A percentile compares a stretch with the other conserved stretches of the same genome.
These are phyloP conservation scores for Oligia latruncula DNA, from an alignment of 2,888 invertebrate genomes.

Conservation along the genomic window DNA sequence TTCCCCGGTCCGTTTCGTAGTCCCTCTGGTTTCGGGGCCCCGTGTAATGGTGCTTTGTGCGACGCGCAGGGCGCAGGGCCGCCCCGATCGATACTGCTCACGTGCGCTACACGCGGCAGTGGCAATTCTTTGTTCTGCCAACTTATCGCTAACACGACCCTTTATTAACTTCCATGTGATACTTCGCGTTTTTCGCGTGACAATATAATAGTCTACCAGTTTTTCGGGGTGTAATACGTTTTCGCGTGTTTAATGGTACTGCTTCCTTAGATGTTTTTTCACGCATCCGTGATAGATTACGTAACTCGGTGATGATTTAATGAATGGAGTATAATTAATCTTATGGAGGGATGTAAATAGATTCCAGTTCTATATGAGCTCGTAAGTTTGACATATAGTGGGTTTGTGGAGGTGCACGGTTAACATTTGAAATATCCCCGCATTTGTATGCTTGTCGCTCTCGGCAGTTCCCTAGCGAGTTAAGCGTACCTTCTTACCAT, in stretches of 20 bases:
- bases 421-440: slow-evolving; percentile 49
- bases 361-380: slow-evolving; percentile 30
- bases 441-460: slow-evolving; percentile 60
- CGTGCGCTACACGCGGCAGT: slow-evolving; percentile 71
- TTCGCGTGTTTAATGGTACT: slow-evolving; percentile 55
- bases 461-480: slow-evolving; percentile 47
- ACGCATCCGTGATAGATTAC: slow-evolving; percentile 43
- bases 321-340: slow-evolving; percentile 46
- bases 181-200: slow-evolving; percentile 67
- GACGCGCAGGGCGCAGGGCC: slow-evolving; percentile 73
- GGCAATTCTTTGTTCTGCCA: slow-evolving; percentile 75
- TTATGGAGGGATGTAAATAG: slow-evolving; percentile 34
- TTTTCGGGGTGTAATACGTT: slow-evolving; percentile 59
- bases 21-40: slow-evolving; percentile 56
- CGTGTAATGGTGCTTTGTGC: slow-evolving; percentile 69
- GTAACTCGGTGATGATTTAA: slow-evolving; percentile 32
- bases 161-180: slow-evolving; percentile 71
- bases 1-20: slow-evolving; percentile 14
- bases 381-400: slow-evolving; percentile 49
- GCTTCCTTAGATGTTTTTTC: slow-evolving; percentile 47
- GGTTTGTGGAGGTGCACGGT: slow-evolving; percentile 42
- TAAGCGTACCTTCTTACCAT: slow-evolving; percentile 44
- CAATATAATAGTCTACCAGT: slow-evolving; percentile 62
- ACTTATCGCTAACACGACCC: slow-evolving; percentile 70
- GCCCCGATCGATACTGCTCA: slow-evolving; percentile 73